These are phyloP conservation scores for Brachynemurus nebulosus DNA, from an alignment of 2,888 invertebrate species.

Conservation along the genomic window DNA sequence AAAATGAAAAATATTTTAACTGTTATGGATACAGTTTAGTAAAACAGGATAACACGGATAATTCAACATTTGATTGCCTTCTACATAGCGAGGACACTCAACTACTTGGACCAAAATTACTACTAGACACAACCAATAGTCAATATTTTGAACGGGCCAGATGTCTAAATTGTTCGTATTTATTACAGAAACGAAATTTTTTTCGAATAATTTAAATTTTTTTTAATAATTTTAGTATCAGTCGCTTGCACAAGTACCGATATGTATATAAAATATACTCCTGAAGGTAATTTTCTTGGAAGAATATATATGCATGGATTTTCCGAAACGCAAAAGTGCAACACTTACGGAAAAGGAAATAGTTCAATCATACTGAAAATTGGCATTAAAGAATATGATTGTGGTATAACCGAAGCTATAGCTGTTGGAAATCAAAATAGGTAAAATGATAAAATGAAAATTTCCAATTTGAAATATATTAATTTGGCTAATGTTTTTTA, in stretches of 20 bases:
- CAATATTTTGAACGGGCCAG: conserved; percentile 68
- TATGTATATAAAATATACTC: conserved; percentile 51
- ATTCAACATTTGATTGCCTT: conserved; percentile 36
- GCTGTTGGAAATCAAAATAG: conserved; percentile 36
- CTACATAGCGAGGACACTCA: conserved; percentile 72
- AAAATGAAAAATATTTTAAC: conserved; percentile 46
- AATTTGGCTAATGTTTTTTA: conserved; percentile 11
- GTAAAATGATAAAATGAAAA: conserved; percentile 24
- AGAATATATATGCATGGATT: conserved; percentile 69
- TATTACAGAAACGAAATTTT: no score
- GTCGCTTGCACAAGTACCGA: conserved; percentile 61
- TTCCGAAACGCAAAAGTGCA: conserved; percentile 49
- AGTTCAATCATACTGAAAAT: conserved; percentile 40
- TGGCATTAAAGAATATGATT: conserved; percentile 39
- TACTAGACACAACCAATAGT: conserved; percentile 42
- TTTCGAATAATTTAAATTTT: neutral
- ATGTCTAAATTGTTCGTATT: conserved; percentile 63
- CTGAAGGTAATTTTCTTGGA: conserved; percentile 49
- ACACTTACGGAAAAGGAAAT: conserved; percentile 39
- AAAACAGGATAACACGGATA: conserved; percentile 10
- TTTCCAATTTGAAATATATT: neutral
- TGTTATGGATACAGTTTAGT: conserved; percentile 54
- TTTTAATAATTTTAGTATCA: conserved; percentile 49
- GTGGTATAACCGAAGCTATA: conserved; percentile 43
- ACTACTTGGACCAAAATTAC: conserved; percentile 59